Evolutionary conservation across 2,113 vertebrate species (phyloP).

Genomic region (Dissostichus mawsoni): DNA sequence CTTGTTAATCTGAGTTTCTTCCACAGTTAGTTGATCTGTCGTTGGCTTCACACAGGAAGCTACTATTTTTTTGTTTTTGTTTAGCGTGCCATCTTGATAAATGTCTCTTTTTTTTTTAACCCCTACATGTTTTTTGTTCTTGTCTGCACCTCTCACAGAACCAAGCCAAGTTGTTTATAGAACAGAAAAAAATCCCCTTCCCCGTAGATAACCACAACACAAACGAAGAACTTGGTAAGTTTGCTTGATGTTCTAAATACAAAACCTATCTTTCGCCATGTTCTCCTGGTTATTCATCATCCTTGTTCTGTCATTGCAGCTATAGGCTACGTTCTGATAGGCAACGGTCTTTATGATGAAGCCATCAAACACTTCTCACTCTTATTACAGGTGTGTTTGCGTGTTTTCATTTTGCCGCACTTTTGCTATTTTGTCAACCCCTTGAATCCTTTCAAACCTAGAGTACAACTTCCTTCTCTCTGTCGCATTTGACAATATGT

Average conservation of each 20-base stretch:
- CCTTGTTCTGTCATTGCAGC: conserved; percentile 80
- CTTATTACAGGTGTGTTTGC: conserved; percentile 91
- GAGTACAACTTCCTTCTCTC: not conserved
- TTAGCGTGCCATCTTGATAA: not conserved
- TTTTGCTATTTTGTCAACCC: not conserved
- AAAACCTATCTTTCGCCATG: not conserved
- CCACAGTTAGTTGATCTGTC: not conserved
- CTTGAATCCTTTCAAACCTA: not conserved
- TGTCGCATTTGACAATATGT: not conserved
- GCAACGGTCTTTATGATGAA: conserved; percentile 95
- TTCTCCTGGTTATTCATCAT: not conserved
- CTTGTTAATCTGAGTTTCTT: not conserved
- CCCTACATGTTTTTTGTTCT: not conserved
- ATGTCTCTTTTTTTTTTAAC: not conserved
- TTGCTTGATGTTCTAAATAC: not conserved
- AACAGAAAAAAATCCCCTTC: conserved; percentile 96
- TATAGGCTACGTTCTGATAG: conserved; percentile 95
- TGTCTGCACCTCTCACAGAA: conserved; percentile 80
- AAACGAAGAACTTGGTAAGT: conserved; percentile 95
- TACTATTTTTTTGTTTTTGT: not conserved
- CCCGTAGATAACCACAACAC: conserved; percentile 91
- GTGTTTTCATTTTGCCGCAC: not conserved
- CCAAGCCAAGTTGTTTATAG: conserved; percentile 93
- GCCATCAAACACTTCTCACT: conserved; percentile 96
- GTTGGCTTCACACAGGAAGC: conserved; percentile 30